Percentiles rank a stretch among this genome's conserved stretches.
phyloP scores from a whole-genome alignment of 2,888 invertebrate species.

The Eupithecia subfuscata region DNA sequence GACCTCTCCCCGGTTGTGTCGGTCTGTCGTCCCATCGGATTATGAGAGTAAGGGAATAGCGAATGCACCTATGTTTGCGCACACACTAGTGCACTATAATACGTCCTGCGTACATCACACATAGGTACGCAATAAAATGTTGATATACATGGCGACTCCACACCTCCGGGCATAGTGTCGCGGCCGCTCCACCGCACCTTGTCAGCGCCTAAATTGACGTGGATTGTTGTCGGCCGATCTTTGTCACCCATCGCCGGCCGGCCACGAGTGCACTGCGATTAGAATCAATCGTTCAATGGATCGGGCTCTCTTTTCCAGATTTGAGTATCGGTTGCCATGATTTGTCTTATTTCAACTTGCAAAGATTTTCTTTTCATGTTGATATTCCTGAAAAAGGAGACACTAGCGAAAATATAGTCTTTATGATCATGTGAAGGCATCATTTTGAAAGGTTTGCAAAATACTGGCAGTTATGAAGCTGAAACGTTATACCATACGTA shows the following conservation, averaged over 20 bases:
- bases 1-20: too few relatives aligned
- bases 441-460: background rate
- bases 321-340: background rate
- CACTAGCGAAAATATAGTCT: background rate
- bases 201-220: slow-evolving; percentile 79
- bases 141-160: slow-evolving; percentile 40
- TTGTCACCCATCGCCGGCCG: slow-evolving; percentile 56
- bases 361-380: background rate
- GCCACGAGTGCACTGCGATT: slow-evolving; percentile 33
- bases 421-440: background rate
- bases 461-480: background rate
- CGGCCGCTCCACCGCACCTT: slow-evolving; percentile 68
- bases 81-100: too few relatives aligned
- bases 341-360: background rate
- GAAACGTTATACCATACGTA: background rate
- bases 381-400: background rate
- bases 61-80: too few relatives aligned
- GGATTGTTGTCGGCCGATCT: slow-evolving; percentile 77
- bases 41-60: too few relatives aligned
- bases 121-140: too few relatives aligned
- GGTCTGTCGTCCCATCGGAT: too few relatives aligned
- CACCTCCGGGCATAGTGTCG: slow-evolving; percentile 51
- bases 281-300: slow-evolving; percentile 24
- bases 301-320: background rate
- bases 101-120: too few relatives aligned